phyloP scores from a whole-genome alignment of 2,113 vertebrate genomes.

The Hydropotes inermis region DNA sequence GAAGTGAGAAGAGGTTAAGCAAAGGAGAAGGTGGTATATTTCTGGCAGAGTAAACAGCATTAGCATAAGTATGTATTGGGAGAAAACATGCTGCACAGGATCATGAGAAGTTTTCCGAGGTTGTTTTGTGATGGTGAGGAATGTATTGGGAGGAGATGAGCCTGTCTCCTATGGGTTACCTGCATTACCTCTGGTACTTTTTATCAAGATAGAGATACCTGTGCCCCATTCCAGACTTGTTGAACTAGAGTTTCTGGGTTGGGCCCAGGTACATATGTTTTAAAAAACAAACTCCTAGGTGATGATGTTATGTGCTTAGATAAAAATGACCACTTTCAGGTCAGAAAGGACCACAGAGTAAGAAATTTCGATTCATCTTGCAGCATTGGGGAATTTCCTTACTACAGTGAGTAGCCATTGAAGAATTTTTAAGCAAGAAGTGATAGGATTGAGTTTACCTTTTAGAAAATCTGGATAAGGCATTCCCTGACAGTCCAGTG shows the following conservation, averaged over 20 bases:
- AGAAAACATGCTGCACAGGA: not conserved
- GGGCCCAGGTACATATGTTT: not conserved
- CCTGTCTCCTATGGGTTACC: not conserved
- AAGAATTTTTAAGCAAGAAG: slow-evolving; percentile 35
- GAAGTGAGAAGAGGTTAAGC: not conserved
- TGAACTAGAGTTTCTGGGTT: slow-evolving; percentile 3
- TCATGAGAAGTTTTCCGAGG: not conserved
- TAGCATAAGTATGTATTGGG: not conserved
- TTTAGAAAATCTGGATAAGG: not conserved
- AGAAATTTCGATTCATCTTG: not conserved
- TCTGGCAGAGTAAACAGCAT: not conserved
- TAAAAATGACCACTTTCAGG: slow-evolving; percentile 10
- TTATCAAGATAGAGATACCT: not conserved
- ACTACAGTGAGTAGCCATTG: not conserved
- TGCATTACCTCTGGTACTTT: not conserved
- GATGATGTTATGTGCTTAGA: not conserved
- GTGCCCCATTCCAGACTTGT: not conserved
- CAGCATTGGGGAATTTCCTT: not conserved
- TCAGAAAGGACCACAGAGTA: not conserved
- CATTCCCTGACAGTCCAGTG: not conserved
- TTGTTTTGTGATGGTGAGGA: not conserved
- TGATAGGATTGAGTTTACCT: not conserved
- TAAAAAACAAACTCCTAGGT: not conserved
- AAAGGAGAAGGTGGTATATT: not conserved
- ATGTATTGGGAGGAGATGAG: not conserved